Conservation (phyloP, 2,113 vertebrate species). For the Mastomys coucha region DNA sequence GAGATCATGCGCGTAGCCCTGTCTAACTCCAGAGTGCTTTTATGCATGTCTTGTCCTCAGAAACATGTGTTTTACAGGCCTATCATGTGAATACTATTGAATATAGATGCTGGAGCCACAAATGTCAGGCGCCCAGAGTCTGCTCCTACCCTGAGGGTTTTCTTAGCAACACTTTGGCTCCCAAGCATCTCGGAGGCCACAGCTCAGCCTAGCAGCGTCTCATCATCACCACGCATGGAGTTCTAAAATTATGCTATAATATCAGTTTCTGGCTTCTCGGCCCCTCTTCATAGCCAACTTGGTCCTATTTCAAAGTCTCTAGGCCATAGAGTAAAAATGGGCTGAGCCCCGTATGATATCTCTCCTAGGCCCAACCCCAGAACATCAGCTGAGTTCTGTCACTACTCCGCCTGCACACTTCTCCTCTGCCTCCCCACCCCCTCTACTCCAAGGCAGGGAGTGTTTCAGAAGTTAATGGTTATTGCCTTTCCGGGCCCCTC, state of each 20-base stretch:
- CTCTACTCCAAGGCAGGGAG: not conserved
- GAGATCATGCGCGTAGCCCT: slow-evolving; percentile 49
- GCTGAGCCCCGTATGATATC: slow-evolving; percentile 49
- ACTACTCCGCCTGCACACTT: not conserved
- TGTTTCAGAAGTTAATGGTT: slow-evolving; percentile 61
- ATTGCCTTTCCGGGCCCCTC: slow-evolving; percentile 66
- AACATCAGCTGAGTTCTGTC: not conserved
- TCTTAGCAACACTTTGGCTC: slow-evolving; percentile 77
- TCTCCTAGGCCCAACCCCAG: not conserved
- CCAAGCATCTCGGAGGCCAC: slow-evolving; percentile 44
- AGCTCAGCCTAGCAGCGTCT: slow-evolving; percentile 50
- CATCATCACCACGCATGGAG: slow-evolving; percentile 67
- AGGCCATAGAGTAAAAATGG: slow-evolving; percentile 70
- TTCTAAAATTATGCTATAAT: slow-evolving; percentile 81
- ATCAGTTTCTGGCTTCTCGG: slow-evolving; percentile 76
- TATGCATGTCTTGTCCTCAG: slow-evolving; percentile 87
- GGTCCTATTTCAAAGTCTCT: slow-evolving; percentile 77
- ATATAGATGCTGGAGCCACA: slow-evolving; percentile 85
- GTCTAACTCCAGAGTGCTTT: slow-evolving; percentile 73
- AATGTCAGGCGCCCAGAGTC: slow-evolving; percentile 75
- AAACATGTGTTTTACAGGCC: slow-evolving; percentile 90
- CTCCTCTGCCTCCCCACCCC: not conserved
- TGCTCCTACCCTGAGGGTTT: slow-evolving; percentile 78
- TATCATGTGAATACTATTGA: slow-evolving; percentile 89
- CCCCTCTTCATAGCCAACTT: slow-evolving; percentile 71